Base-by-base conservation (phyloP, 2,113 vertebrate species). In the Rhinopomastus cyanomelas region DNA sequence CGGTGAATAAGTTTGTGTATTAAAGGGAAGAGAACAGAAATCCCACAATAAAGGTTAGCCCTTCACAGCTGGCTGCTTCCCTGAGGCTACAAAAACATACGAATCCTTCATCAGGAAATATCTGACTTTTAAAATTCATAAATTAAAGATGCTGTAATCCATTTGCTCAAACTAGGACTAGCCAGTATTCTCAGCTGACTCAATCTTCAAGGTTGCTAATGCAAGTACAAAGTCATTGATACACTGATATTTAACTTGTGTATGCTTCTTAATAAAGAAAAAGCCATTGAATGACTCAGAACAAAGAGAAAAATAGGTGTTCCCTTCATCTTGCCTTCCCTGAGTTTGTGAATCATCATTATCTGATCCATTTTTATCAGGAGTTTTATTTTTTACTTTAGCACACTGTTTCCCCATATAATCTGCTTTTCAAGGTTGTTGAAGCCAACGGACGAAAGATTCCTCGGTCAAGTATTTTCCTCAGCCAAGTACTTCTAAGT, bases 31-130 rank as follows among this genome's bases (percentile, higher is more conserved):
- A 88, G 39, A 81, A 66, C 27, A 87, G 72, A 93, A 93, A 93
- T 87, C 71, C 92, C 87, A 91, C 66, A 82, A 79, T 49, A 95
- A 87, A 92, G 78, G 81, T 92, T 65, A 87, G 29, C 71, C 44
- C n/a, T 48, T 79, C 74, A 76, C 62, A 89, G 85, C 67, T 85
- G 67, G 21, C 62, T 81, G 39, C 75, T 94, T 93, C 92, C 51
- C 74, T 2, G 5, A 57, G 79, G 75, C 75, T 87, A 32, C 57
- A 67, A 56, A 81, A 81, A 15, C 74, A 49, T 39, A 69, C 1
- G 7, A 76, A 75, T 85, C 75, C 51, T 72, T 85, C 61, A 37
- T 81, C 67, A 59, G 57, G 61, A 87, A 73, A 85, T 51, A 80
- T 39, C 27, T 83, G 75, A 57, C 53, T 90, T 93, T 81, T 88